Evolutionary conservation across 1,140 invertebrate genomes (phyloP).

Genomic region (Chrysomallon squamiferum): DNA sequence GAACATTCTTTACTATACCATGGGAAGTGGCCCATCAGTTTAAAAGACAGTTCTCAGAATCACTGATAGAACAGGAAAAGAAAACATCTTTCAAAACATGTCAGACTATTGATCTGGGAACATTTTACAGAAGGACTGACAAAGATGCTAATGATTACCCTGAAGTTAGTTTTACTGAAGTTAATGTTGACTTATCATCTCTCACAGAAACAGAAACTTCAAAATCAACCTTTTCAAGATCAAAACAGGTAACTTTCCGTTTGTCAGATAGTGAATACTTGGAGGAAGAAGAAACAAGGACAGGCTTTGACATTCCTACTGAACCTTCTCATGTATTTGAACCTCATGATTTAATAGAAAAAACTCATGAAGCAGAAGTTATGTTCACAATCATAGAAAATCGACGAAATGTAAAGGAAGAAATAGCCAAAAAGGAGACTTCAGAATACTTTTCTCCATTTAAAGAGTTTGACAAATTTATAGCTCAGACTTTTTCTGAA

Average conservation of each 20-base stretch:
- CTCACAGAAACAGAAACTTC: background rate
- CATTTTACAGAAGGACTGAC: slow-evolving; percentile 45
- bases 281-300: slow-evolving; percentile 19
- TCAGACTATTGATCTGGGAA: slow-evolving; percentile 51
- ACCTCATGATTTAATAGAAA: slow-evolving; percentile 52
- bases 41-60: slow-evolving; percentile 54
- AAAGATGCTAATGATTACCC: slow-evolving; percentile 5
- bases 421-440: slow-evolving; percentile 16
- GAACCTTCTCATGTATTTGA: slow-evolving; percentile 20
- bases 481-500: background rate
- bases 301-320: background rate
- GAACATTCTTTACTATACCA: slow-evolving; percentile 37
- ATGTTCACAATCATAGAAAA: slow-evolving; percentile 50
- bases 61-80: slow-evolving; percentile 43
- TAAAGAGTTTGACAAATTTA: slow-evolving; percentile 16
- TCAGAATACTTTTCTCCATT: too few relatives aligned
- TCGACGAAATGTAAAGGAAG: slow-evolving; percentile 32
- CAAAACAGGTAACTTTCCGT: slow-evolving; percentile 32
- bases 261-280: slow-evolving; percentile 14
- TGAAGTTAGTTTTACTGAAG: slow-evolving; percentile 11
- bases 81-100: slow-evolving; percentile 24
- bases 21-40: slow-evolving; percentile 57
- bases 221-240: slow-evolving; percentile 7
- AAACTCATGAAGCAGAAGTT: slow-evolving; percentile 50
- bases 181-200: slow-evolving; percentile 1